These are phyloP conservation scores for Smithornis capensis DNA, from an alignment of 2,113 vertebrate species.

Conservation along the genomic window DNA sequence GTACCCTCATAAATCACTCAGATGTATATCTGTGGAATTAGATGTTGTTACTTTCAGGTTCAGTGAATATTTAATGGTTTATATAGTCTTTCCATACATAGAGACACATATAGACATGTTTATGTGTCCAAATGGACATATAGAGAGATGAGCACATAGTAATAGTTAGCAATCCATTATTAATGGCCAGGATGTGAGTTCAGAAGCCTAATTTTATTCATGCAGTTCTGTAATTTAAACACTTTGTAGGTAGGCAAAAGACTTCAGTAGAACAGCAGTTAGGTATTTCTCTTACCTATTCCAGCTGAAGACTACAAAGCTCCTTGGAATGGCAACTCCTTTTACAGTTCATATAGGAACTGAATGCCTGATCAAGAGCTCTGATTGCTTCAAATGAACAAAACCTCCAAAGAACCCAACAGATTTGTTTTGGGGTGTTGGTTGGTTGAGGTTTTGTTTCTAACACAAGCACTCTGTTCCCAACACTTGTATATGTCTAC, in stretches of 20 bases:
- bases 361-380: neutral
- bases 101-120: neutral
- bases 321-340: neutral
- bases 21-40: neutral
- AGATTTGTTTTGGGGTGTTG: neutral
- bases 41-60: neutral
- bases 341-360: neutral
- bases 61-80: neutral
- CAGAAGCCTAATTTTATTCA: neutral
- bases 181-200: neutral
- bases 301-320: neutral
- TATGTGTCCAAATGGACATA: neutral
- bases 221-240: neutral
- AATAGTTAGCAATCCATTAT: neutral
- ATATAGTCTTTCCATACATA: neutral
- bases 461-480: neutral
- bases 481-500: neutral
- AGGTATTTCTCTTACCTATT: neutral
- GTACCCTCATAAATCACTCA: neutral
- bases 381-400: neutral
- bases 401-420: neutral
- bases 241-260: neutral
- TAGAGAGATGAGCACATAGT: neutral
- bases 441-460: neutral
- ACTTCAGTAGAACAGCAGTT: neutral